Evolutionary conservation across 2,797 vertebrate species (phyloP).

Genomic region (Acanthurus leucopareius): DNA sequence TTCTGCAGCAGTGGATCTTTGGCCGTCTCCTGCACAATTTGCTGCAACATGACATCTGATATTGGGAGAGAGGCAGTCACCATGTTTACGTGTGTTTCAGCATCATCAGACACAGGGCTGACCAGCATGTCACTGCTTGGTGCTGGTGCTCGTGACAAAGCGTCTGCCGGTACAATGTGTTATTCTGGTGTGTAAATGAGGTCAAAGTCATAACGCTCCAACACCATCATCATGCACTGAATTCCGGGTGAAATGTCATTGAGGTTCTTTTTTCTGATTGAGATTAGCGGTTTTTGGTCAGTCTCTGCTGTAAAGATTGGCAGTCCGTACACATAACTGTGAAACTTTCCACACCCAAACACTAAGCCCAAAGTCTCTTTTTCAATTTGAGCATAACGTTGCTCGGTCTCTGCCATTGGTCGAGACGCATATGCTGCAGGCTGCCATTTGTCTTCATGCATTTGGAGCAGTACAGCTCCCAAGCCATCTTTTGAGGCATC

Average conservation of each 20-base stretch:
- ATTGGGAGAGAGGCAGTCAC: neutral
- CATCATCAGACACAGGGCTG: neutral
- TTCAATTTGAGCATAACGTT: neutral
- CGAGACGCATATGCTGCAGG: conserved; percentile 2
- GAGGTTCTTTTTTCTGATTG: too few relatives aligned
- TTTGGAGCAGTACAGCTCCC: conserved; percentile 1
- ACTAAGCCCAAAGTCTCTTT: conserved; percentile 8
- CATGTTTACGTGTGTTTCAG: neutral
- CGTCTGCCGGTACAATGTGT: neutral
- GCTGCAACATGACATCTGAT: neutral
- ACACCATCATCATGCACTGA: too few relatives aligned
- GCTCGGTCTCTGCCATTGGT: conserved; percentile 5
- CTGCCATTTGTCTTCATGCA: neutral
- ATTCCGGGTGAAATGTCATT: too few relatives aligned
- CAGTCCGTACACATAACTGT: conserved; percentile 13
- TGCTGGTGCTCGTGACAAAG: neutral
- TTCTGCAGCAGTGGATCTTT: neutral
- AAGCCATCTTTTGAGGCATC: conserved; percentile 6
- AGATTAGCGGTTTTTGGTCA: too few relatives aligned
- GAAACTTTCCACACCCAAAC: conserved; percentile 16
- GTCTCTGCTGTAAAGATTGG: too few relatives aligned
- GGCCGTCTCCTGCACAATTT: neutral
- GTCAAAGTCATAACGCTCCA: neutral
- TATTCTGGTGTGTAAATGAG: neutral
- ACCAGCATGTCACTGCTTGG: neutral